Evolutionary conservation across 2,888 invertebrate genomes (phyloP), one percentile per base, ranked within the genome.

Genomic region (Microchrysa polita): DNA sequence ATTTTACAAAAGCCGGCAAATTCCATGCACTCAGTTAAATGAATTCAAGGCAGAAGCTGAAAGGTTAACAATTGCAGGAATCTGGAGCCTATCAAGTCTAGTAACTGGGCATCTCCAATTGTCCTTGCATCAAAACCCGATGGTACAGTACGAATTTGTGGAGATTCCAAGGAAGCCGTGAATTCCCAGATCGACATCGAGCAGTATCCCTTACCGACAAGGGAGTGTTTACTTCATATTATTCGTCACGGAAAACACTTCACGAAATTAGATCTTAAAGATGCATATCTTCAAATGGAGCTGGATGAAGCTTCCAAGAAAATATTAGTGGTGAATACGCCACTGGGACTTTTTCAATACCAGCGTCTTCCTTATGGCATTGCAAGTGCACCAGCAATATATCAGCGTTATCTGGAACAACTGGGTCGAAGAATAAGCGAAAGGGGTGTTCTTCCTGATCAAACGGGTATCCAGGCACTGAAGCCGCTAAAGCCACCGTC

Each of bases 291-390:
- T 14, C 76, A 75, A 22, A 40, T 76, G 1, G 23, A 72, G 69
- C 42, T 77, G 10, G 73, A 76, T 16, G 74, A 75, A 16, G 61
- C 72, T 4, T 61, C 76, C 22, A 74, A 74, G 48, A 42, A 71
- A 14, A 20, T 73, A 5, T 63, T 73, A 67, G 74, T 75, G 7
- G 67, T 77, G 2, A 77, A 57, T 20, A 77, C 76, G 1, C 67
- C 75, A n/a, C 71, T 75, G 16, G 77, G 78, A 1, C 42, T 78
- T 10, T 78, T 75, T 9, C 74, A 78, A 55, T 78, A 78, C 34
- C 76, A 77, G 27, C 75, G 78, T 0, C 20, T 78, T 34, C 75
- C 77, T 0, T 77, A 75, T 59, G 77, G 77, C 18, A 77, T 75
- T 4, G 76, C 75, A 1, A 78, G 77, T 22, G 74, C 75, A 20